A percentile compares a stretch with the other conserved stretches of the same genome.
Evolutionary conservation across 92 coral and sea anemone species (phyloP).

Genomic region (Paragorgia papillata): DNA sequence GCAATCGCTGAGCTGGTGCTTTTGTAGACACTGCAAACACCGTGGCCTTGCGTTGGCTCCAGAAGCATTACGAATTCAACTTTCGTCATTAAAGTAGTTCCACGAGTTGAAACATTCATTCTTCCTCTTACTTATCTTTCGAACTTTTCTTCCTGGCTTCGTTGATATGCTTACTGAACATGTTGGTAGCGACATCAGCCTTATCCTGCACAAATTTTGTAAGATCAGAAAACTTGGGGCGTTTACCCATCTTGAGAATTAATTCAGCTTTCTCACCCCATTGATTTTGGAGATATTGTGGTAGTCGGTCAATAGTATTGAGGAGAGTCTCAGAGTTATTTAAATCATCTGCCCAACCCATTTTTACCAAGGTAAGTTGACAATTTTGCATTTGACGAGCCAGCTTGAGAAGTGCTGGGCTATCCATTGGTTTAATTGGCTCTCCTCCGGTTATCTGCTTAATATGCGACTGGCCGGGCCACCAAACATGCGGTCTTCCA

Average conservation of each 20-base stretch:
- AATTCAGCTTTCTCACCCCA: conserved; percentile 48
- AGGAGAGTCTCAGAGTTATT: conserved; percentile 48
- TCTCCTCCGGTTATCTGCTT: conserved; percentile 28
- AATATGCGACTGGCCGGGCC: conserved; percentile 45
- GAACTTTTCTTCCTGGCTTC: too few species aligned
- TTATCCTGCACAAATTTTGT: conserved; percentile 51
- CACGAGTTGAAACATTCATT: too few species aligned
- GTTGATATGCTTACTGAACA: conserved; percentile 34
- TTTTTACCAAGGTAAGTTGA: conserved; percentile 35
- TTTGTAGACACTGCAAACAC: too few species aligned
- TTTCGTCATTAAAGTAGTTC: too few species aligned
- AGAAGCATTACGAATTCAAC: too few species aligned
- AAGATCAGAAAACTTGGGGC: conserved; percentile 41
- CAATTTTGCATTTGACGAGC: conserved; percentile 54
- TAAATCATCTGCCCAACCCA: too few species aligned
- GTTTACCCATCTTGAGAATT: conserved; percentile 30
- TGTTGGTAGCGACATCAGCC: conserved; percentile 45
- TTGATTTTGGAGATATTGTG: conserved; percentile 22
- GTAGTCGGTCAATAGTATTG: conserved; percentile 43
- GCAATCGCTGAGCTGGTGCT: too few species aligned
- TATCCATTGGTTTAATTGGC: conserved; percentile 33
- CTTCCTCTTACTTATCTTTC: too few species aligned
- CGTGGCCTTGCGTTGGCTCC: too few species aligned
- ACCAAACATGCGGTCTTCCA: conserved; percentile 43
- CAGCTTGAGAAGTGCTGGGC: conserved; percentile 28